These are phyloP conservation scores for Melanargia galathea DNA, from an alignment of 2,888 invertebrate genomes.

Conservation along the genomic window DNA sequence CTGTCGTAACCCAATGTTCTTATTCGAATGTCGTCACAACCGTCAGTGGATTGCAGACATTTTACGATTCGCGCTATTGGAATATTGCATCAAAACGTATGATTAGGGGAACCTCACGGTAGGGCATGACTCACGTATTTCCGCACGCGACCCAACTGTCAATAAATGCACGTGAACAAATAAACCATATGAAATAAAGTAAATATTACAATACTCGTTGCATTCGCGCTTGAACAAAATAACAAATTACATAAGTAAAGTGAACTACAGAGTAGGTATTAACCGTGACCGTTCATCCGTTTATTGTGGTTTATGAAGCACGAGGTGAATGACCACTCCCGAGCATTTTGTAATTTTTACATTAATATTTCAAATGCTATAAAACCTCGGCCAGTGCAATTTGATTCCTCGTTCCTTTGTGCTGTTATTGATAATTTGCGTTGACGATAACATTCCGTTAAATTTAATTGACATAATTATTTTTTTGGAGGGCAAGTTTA, in stretches of 20 bases:
- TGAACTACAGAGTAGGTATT: neutral
- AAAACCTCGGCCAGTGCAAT: too few relatives aligned
- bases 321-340: neutral
- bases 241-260: slow-evolving; percentile 15
- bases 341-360: neutral
- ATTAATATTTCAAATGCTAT: neutral
- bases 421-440: too few relatives aligned
- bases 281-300: slow-evolving; percentile 15
- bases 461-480: too few relatives aligned
- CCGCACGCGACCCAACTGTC: slow-evolving; percentile 57
- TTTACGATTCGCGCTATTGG: neutral
- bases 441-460: too few relatives aligned
- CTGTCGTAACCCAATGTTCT: neutral
- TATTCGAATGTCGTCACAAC: neutral
- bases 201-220: slow-evolving; percentile 15
- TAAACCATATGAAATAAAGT: slow-evolving; percentile 25
- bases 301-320: slow-evolving; percentile 12
- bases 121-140: slow-evolving; percentile 57
- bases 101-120: slow-evolving; percentile 48
- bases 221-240: slow-evolving; percentile 12
- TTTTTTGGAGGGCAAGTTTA: too few relatives aligned
- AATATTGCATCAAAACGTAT: slow-evolving; percentile 23
- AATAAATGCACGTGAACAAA: slow-evolving; percentile 47
- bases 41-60: slow-evolving; percentile 31
- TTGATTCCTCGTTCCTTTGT: too few relatives aligned